Base-by-base conservation (phyloP, 1,140 invertebrate genomes). In the Bombus sibiricus region DNA sequence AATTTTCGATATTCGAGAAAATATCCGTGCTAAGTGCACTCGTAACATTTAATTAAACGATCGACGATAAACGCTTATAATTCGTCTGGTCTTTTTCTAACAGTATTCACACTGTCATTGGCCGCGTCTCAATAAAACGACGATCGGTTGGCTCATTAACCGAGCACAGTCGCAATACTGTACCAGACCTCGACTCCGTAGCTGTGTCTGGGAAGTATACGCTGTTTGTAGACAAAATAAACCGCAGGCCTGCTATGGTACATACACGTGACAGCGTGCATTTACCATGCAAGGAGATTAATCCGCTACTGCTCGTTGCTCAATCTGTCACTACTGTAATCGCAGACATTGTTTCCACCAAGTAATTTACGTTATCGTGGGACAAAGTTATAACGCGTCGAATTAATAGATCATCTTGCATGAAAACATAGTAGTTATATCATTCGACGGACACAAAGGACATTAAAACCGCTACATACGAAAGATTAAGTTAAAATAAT, bases 81-180 rank as follows among this genome's bases (percentile, higher is more conserved):
- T 75, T 53, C 22, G 10, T 3, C 43, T 32, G 59, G 71, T 76
- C 72, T 43, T 89, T 89, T 82, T 57, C 73, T 80, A 34, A 64
- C 41, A 53, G 53, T 37, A 2, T 47, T 73, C 66, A 18, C 74
- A 4, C 69, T 77, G 76, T 76, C 64, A 83, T 90, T 91, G 80
- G 81, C 76, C 74, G 76, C 73, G 53, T 83, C 68, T 91, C 87
- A 83, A 91, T 92, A 89, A 90, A 92, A 91, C 88, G 88, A 88
- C 83, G 85, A 93, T 89, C 87, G 91, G 88, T 73, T 83, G 92
- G 79, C 71, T 92, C 91, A 91, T 93, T 92, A 92, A 90, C 68
- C 83, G 73, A 85, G 77, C 88, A 92, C 86, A 92, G 84, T 89
- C 68, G 81, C 53, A 64, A 86, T 57, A 41, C 66, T 91, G 90